A percentile compares a stretch with the other conserved stretches of the same genome.
Conservation (phyloP, 2,113 vertebrate genomes). For the Solea senegalensis region DNA sequence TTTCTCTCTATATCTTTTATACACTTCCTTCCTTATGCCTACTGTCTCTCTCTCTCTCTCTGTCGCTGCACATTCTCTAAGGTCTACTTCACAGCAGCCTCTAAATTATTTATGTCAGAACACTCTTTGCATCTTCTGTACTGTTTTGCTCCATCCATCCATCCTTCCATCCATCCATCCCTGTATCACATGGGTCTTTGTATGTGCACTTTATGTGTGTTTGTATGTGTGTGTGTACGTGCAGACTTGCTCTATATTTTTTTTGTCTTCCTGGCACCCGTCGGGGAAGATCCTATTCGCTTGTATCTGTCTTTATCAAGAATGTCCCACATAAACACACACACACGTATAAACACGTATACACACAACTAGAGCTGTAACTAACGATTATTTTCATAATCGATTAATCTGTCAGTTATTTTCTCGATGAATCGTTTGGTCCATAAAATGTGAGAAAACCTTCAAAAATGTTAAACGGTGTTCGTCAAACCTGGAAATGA, state of each 20-base stretch:
- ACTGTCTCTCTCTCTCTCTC: slow-evolving; percentile 12
- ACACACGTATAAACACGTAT: not conserved
- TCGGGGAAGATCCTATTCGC: slow-evolving; percentile 18
- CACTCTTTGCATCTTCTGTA: slow-evolving; percentile 70
- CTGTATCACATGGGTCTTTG: slow-evolving; percentile 46
- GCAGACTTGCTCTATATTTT: not conserved
- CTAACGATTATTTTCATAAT: no score
- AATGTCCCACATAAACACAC: slow-evolving; percentile 18
- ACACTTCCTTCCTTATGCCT: slow-evolving; percentile 15
- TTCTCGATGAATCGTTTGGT: no score
- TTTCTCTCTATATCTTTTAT: slow-evolving; percentile 1
- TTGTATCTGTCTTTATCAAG: slow-evolving; percentile 18
- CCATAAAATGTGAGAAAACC: no score
- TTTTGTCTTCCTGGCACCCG: slow-evolving; percentile 31
- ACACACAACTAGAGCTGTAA: not conserved
- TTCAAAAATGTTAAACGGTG: no score
- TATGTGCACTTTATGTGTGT: not conserved
- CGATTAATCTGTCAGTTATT: no score
- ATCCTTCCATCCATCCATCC: slow-evolving; percentile 57
- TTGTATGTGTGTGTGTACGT: not conserved
- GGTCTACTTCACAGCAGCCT: slow-evolving; percentile 65
- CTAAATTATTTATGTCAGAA: slow-evolving; percentile 77
- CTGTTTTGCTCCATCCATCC: slow-evolving; percentile 64
- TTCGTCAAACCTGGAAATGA: no score
- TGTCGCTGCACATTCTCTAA: slow-evolving; percentile 55